A percentile compares a stretch with the other conserved stretches of the same genome.
phyloP scores from a whole-genome alignment of 2,113 vertebrate species.

The Plestiodon gilberti region DNA sequence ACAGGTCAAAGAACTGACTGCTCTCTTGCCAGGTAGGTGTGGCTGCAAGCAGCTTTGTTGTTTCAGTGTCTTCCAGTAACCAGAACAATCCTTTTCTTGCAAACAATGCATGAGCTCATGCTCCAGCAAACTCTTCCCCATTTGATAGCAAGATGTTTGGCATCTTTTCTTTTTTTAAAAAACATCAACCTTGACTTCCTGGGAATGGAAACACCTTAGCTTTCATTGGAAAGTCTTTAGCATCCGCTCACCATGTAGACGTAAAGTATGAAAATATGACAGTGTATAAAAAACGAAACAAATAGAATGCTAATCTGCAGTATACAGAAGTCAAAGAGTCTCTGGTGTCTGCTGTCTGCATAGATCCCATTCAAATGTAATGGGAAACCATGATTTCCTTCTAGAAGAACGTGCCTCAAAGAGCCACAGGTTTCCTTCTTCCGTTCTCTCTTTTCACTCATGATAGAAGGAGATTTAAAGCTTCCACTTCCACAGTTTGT shows the following conservation, averaged over 20 bases:
- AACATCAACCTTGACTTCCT: not conserved
- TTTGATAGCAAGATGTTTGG: not conserved
- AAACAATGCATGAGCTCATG: not conserved
- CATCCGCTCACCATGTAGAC: not conserved
- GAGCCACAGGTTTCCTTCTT: not conserved
- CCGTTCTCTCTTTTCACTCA: no score
- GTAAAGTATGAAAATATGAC: not conserved
- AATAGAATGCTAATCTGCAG: not conserved
- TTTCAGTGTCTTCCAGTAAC: not conserved
- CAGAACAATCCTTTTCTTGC: conserved; percentile 4
- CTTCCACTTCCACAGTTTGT: no score
- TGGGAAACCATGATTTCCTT: not conserved
- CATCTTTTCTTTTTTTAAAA: no score
- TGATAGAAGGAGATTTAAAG: no score
- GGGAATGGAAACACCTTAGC: not conserved
- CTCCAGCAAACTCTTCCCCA: not conserved
- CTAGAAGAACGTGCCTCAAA: not conserved
- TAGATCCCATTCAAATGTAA: not conserved
- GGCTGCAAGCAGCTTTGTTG: conserved; percentile 41
- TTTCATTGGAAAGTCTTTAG: not conserved
- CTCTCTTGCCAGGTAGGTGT: conserved; percentile 92
- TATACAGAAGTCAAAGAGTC: not conserved
- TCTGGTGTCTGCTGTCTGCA: not conserved
- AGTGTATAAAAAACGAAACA: not conserved
- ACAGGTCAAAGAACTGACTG: conserved; percentile 95